Conservation (phyloP, 2,113 vertebrate species). For the Pelobates fuscus region DNA sequence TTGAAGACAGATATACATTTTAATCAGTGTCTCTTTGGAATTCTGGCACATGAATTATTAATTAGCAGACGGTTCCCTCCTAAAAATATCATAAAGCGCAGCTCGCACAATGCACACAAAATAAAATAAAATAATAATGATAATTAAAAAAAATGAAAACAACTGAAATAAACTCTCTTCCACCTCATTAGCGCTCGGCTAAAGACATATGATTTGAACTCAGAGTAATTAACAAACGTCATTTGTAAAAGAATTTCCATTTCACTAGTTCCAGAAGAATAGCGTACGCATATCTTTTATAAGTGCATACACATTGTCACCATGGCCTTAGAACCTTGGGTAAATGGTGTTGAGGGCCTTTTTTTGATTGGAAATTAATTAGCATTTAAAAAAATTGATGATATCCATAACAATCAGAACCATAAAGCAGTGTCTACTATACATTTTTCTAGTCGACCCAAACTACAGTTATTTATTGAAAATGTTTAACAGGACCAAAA, state of each 20-base stretch:
- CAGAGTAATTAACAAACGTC: constrained; percentile 63
- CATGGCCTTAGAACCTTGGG: too few relatives aligned
- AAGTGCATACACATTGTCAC: not conserved
- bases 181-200: constrained; percentile 61
- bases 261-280: constrained; percentile 53
- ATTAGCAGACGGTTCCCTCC: constrained; percentile 73
- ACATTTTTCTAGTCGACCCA: too few relatives aligned
- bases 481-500: too few relatives aligned
- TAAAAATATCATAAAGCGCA: constrained; percentile 49
- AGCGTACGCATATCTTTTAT: not conserved
- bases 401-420: too few relatives aligned
- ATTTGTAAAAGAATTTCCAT: constrained; percentile 66
- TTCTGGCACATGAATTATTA: constrained; percentile 89
- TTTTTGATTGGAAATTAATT: constrained; percentile 11
- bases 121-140: constrained; percentile 42
- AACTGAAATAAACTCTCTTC: constrained; percentile 57
- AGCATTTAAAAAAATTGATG: constrained; percentile 12
- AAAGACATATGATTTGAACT: constrained; percentile 66
- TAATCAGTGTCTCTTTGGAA: constrained; percentile 86
- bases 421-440: too few relatives aligned
- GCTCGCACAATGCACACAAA: constrained; percentile 19
- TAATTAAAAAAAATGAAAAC: constrained; percentile 60
- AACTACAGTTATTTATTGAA: too few relatives aligned
- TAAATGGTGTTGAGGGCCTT: too few relatives aligned
- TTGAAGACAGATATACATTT: constrained; percentile 85